A percentile compares a stretch with the other conserved stretches of the same genome.
These are phyloP conservation scores for Threskiornis aethiopicus DNA, from an alignment of 2,797 vertebrate species.

Conservation along the genomic window DNA sequence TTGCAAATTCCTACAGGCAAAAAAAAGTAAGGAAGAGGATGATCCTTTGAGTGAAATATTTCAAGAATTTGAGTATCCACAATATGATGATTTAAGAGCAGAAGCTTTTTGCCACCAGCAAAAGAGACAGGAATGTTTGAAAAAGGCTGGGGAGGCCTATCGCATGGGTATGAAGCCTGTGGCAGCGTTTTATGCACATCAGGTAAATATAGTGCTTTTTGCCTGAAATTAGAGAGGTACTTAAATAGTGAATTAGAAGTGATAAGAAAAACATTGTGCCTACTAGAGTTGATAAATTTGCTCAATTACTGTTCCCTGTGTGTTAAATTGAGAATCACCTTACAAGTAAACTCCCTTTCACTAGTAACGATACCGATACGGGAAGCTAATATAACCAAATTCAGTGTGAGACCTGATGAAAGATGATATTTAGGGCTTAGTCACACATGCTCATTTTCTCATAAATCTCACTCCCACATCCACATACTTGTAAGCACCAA, in stretches of 20 bases:
- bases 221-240: not conserved
- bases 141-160: conserved; percentile 90
- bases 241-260: not conserved
- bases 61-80: conserved; percentile 89
- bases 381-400: not conserved
- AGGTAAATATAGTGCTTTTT: conserved; percentile 72
- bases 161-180: conserved; percentile 89
- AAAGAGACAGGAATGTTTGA: conserved; percentile 86
- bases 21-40: conserved; percentile 71
- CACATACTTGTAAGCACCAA: not conserved
- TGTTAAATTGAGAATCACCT: not conserved
- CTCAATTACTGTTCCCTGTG: not conserved
- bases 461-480: not conserved
- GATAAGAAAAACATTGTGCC: not conserved
- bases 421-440: not conserved
- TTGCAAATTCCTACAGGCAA: conserved; percentile 47
- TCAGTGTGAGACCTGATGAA: not conserved
- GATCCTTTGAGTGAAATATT: conserved; percentile 72
- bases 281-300: not conserved
- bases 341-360: not conserved
- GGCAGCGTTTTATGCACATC: conserved; percentile 92
- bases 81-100: conserved; percentile 91
- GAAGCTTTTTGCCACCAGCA: conserved; percentile 89
- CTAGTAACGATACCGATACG: not conserved
- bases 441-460: not conserved